Evolutionary conservation across 2,113 vertebrate genomes (phyloP).

Genomic region (Hydrolagus affinis): DNA sequence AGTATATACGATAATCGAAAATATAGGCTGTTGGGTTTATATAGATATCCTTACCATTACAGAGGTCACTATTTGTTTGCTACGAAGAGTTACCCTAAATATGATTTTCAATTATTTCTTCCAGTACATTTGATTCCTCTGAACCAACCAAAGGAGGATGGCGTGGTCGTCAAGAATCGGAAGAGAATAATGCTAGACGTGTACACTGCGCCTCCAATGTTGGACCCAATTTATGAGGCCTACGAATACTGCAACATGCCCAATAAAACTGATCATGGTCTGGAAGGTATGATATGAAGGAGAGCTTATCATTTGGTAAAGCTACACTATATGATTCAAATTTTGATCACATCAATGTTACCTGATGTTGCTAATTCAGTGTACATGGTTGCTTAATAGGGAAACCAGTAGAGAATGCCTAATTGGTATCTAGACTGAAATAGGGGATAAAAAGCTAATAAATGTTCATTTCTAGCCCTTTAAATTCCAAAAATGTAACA

Average conservation of each 20-base stretch:
- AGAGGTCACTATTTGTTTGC: neutral
- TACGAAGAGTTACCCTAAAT: neutral
- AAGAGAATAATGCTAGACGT: conserved; percentile 76
- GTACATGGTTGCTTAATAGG: neutral
- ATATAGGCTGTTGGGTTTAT: neutral
- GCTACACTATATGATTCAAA: neutral
- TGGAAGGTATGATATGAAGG: conserved; percentile 70
- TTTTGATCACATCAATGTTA: neutral
- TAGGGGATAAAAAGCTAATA: neutral
- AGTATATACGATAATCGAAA: neutral
- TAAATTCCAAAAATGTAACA: too few species aligned
- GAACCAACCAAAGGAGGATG: conserved; percentile 57
- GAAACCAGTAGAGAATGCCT: neutral
- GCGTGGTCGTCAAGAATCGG: conserved; percentile 64
- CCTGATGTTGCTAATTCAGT: neutral
- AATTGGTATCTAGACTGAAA: neutral
- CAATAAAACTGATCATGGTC: conserved; percentile 69
- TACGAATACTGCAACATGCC: conserved; percentile 83
- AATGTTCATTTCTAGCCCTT: too few species aligned
- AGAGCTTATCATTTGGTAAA: neutral
- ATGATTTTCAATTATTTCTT: conserved; percentile 31
- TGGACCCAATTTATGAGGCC: conserved; percentile 74
- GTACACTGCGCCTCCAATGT: conserved; percentile 62
- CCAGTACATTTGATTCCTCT: conserved; percentile 77
- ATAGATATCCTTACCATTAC: neutral